Evolutionary conservation across 2,113 vertebrate genomes (phyloP), one percentile per base, ranked within the genome.

Genomic region (Elanus axillaris): DNA sequence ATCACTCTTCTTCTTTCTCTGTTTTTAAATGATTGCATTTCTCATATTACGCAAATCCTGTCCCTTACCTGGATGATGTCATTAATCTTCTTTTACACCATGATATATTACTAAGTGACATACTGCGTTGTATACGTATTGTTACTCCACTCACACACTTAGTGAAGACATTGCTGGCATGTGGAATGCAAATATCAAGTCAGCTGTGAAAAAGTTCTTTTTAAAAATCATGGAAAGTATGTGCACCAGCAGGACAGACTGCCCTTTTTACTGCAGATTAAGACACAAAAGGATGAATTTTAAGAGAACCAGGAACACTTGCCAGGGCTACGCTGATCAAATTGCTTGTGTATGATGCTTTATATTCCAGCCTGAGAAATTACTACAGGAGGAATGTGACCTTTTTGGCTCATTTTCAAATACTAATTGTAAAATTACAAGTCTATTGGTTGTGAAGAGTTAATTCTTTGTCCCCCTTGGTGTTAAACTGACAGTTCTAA

Each of bases 11-110:
- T 94, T 88, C 72, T 95, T 94, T 88, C 77, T 95, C 32, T 88
- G 80, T 85, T 88, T 97, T 96, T 91, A 96, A 98, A 97, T 96
- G 63, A 93, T 97, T 97, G 92, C 77, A 91, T 95, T 98, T 97
- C 96, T 96, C 90, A 90, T 97, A 97, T 97, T 97, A 97, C 90
- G 94, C 91, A 97, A 97, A 97, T 97, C 90, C 91, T 95, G 94
- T 97, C 93, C 77, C 90, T 96, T 95, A 97, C 94, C 76, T 96
- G 94, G 93, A 90, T 98, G 96, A 97, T 97, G 97, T 96, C 94
- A 96, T 98, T 97, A 97, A 97, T 98, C 97, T 97, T 97, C 85
- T 97, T 98, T 98, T 95, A 52, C 96, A 92, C 96, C 71, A 76
- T 97, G 97, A 97, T 97, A 47, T 82, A 97, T 97, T 96, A 71